Evolutionary conservation across 2,888 invertebrate species (phyloP).

Genomic region (Tolmerus cingulatus): DNA sequence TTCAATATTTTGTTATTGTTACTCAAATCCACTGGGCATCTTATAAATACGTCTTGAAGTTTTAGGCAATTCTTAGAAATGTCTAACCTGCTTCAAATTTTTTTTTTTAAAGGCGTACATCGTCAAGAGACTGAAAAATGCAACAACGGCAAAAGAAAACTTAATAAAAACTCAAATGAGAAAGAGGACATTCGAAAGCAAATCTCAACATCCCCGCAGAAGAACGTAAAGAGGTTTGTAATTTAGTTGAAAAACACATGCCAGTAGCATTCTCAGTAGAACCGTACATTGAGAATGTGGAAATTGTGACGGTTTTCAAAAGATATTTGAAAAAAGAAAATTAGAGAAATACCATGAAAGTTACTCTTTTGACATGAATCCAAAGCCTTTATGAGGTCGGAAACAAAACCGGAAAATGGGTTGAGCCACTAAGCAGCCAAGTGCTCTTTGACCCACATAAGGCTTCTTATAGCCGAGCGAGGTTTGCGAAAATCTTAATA

Average conservation of each 20-base stretch:
- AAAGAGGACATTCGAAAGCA: not conserved
- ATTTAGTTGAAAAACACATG: not conserved
- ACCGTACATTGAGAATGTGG: not conserved
- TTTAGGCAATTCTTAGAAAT: not conserved
- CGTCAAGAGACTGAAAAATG: not conserved
- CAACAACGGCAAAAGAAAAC: not conserved
- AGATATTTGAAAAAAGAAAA: not conserved
- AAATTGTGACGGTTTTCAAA: not conserved
- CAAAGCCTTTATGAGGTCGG: not conserved
- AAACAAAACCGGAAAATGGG: constrained; percentile 2
- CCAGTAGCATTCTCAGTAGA: not conserved
- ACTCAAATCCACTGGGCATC: not conserved
- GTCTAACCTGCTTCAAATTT: not conserved
- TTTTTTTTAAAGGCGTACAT: not conserved
- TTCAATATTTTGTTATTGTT: not conserved
- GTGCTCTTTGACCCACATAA: constrained; percentile 14
- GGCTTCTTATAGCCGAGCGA: not conserved
- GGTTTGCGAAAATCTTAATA: constrained; percentile 6
- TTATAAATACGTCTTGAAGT: not conserved
- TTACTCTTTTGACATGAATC: not conserved
- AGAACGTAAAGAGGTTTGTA: not conserved
- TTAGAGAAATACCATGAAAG: not conserved
- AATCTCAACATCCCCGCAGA: not conserved
- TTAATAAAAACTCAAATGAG: not conserved
- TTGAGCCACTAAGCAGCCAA: not conserved